These are phyloP conservation scores for Eubasilissa splendida DNA, from an alignment of 2,888 invertebrate species.

Conservation along the genomic window DNA sequence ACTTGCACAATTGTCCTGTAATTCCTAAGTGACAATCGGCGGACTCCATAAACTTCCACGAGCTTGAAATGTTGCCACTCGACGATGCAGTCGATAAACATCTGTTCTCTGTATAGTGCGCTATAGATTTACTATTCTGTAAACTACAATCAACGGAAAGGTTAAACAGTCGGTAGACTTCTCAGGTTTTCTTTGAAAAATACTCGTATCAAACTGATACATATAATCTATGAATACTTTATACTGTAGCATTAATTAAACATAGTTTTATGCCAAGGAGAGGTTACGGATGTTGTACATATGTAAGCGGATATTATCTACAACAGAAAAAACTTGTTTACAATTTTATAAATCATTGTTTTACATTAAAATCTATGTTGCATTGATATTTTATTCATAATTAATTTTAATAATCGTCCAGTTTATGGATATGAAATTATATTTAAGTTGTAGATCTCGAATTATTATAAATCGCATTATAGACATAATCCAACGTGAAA, in stretches of 20 bases:
- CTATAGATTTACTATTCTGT: no score
- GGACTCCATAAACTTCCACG: slow-evolving; percentile 7
- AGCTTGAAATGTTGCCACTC: slow-evolving; percentile 11
- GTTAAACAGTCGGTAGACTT: neutral
- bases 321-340: neutral
- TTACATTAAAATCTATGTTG: neutral
- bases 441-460: no score
- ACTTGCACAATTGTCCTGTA: slow-evolving; percentile 18
- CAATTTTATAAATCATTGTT: neutral
- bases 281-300: neutral
- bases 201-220: slow-evolving; percentile 1
- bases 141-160: neutral
- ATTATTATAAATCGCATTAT: no score
- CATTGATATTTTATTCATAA: neutral
- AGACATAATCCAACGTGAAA: no score
- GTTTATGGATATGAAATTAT: no score
- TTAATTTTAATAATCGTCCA: neutral
- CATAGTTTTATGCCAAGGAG: slow-evolving; percentile 10
- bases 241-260: neutral
- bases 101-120: neutral
- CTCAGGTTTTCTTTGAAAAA: slow-evolving; percentile 4
- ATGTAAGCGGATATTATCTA: neutral
- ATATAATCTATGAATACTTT: slow-evolving; percentile 21
- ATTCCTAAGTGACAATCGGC: slow-evolving; percentile 1
- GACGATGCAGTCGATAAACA: slow-evolving; percentile 22